Evolutionary conservation across 1,140 invertebrate species (phyloP), one percentile per base, ranked within the genome.

Genomic region (Uloborus diversus): DNA sequence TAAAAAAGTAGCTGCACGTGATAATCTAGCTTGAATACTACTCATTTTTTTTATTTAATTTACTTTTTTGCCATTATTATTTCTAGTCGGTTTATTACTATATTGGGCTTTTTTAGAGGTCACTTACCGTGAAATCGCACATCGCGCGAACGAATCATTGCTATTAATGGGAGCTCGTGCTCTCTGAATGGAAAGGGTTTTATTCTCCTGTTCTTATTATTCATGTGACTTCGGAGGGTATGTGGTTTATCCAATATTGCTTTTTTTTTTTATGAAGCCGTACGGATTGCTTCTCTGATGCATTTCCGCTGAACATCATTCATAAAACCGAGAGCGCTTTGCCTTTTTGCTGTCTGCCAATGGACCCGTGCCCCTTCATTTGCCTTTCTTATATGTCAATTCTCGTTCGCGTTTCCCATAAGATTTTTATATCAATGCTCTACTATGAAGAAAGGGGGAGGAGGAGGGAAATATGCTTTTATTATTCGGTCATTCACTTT

Each of bases 121-220:
- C 59, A 62, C 13, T 62, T 33, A 62, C 59, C 59, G 59, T 62
- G 59, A 62, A 62, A 62, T 62, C 59, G 59, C 32, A 62, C 32
- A 23, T 30, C 13, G 7, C 14, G 17, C 17, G 14, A 33, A 14
- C 59, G 25, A 62, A 62, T 62, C 59, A 37, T 30, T 33, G 59
- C 59, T 62, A 20, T 62, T 62, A 62, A 37, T 30, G 59, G 14
- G 20, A 62, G 30, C 27, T 62, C 59, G 27, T 30, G 59, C 59
- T 17, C 0, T 33, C n/a, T 59, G 25, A 62, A 35, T 37, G 7
- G 27, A 2, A 20, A 28, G 30, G 2, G 27, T 23, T 59, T 59
- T 59, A 23, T 11, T 30, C 56, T 27, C 32, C n/a, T 35, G 30
- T 62, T 62, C 4, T 62, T 62, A 30, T 2, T 28, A 11, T 27